phyloP scores from a whole-genome alignment of 1,140 invertebrate species.

The Scaptomyza graminum region DNA sequence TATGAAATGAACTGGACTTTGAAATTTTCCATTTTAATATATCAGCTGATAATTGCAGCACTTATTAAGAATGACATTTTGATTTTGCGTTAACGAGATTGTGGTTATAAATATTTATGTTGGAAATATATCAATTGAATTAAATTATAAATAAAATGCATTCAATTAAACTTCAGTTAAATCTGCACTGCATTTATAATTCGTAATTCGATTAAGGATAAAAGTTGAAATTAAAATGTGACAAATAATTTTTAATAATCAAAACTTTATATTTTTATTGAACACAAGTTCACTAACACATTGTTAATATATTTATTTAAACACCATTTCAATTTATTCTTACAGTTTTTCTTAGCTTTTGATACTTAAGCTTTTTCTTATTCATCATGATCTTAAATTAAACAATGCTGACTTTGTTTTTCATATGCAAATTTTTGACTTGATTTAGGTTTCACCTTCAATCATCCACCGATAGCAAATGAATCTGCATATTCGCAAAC shows the following conservation, averaged over 20 bases:
- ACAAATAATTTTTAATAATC: too few relatives aligned
- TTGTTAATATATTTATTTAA: too few relatives aligned
- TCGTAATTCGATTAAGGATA: too few relatives aligned
- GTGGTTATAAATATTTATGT: neutral
- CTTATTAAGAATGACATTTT: neutral
- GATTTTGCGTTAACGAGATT: neutral
- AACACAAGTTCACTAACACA: too few relatives aligned
- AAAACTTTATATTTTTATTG: too few relatives aligned
- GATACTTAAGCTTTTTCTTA: neutral
- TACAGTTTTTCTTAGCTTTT: neutral
- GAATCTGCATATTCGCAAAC: slow-evolving; percentile 35
- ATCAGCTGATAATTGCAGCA: slow-evolving; percentile 4
- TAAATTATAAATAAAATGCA: neutral
- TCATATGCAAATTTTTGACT: slow-evolving; percentile 13
- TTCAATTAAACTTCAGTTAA: neutral
- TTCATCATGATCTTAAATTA: neutral
- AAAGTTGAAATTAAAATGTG: too few relatives aligned
- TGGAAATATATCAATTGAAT: neutral
- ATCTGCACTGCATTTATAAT: neutral
- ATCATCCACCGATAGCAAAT: slow-evolving; percentile 48
- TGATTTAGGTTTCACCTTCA: slow-evolving; percentile 13
- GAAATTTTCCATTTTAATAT: slow-evolving; percentile 9
- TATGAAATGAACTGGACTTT: slow-evolving; percentile 54
- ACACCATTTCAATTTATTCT: too few relatives aligned
- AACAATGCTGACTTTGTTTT: neutral